Evolutionary conservation across 2,888 invertebrate genomes (phyloP).

Genomic region (Gibbula magus): DNA sequence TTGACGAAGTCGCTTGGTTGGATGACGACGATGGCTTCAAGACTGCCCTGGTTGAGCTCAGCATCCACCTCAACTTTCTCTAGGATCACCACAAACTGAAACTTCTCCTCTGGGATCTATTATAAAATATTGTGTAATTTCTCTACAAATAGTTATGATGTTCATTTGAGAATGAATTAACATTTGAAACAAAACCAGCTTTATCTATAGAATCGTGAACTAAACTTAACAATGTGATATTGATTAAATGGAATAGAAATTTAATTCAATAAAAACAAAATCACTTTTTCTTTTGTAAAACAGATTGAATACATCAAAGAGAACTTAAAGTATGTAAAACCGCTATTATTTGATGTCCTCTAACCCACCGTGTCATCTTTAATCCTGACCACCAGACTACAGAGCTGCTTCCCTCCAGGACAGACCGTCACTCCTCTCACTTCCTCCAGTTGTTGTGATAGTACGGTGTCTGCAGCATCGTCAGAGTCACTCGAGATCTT

Average conservation of each 20-base stretch:
- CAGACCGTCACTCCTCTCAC: conserved; percentile 60
- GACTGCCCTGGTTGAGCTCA: conserved; percentile 49
- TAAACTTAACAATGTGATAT: too few species aligned
- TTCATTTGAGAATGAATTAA: too few species aligned
- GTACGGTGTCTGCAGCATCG: conserved; percentile 51
- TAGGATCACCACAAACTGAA: conserved; percentile 61
- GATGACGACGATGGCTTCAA: conserved; percentile 56
- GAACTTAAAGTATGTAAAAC: too few species aligned
- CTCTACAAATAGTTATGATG: too few species aligned
- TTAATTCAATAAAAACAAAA: too few species aligned
- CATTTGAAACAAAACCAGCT: too few species aligned
- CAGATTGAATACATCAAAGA: too few species aligned
- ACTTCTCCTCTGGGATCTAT: conserved; percentile 67
- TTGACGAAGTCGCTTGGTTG: conserved; percentile 67
- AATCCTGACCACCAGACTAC: conserved; percentile 61
- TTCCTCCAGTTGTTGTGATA: conserved; percentile 55
- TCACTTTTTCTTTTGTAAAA: too few species aligned
- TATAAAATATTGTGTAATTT: background rate
- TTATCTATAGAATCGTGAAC: too few species aligned
- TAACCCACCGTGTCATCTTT: conserved; percentile 64
- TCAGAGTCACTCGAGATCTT: conserved; percentile 51
- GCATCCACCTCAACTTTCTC: conserved; percentile 54
- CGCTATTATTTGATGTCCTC: background rate
- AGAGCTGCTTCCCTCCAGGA: conserved; percentile 54
- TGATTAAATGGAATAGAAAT: too few species aligned